Evolutionary conservation across 2,113 vertebrate species (phyloP).

Genomic region (Oenanthe oenanthe): DNA sequence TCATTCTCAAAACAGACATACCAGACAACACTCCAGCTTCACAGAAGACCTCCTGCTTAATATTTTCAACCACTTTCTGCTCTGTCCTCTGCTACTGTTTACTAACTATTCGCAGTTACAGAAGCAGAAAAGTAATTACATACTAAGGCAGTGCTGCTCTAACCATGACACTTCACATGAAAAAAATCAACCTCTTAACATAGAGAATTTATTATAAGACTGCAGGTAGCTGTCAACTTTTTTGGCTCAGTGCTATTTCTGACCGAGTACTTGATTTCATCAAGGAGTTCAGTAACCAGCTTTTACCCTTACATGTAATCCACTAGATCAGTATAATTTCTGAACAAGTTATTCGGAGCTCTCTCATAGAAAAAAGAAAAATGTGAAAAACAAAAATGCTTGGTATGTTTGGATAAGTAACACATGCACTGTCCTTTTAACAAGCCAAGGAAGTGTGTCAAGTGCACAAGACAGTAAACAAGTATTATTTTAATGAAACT

Average conservation of each 20-base stretch:
- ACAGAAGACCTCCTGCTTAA: not conserved
- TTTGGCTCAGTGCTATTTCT: not conserved
- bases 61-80: not conserved
- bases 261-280: not conserved
- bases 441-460: not conserved
- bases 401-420: not conserved
- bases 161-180: not conserved
- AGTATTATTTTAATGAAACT: not conserved
- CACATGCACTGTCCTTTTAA: not conserved
- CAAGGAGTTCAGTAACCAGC: not conserved
- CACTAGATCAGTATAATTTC: not conserved
- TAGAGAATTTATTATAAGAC: not conserved
- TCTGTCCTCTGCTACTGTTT: not conserved
- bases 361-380: not conserved
- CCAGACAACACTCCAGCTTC: not conserved
- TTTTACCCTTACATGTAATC: not conserved
- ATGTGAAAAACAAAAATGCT: not conserved
- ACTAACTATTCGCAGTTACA: not conserved
- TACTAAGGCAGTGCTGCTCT: not conserved
- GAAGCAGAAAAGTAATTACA: not conserved
- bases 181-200: not conserved
- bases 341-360: not conserved
- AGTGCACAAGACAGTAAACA: not conserved
- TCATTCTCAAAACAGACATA: not conserved
- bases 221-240: not conserved